phyloP scores from a whole-genome alignment of 2,888 invertebrate genomes.

The Cheilosia vulpina region DNA sequence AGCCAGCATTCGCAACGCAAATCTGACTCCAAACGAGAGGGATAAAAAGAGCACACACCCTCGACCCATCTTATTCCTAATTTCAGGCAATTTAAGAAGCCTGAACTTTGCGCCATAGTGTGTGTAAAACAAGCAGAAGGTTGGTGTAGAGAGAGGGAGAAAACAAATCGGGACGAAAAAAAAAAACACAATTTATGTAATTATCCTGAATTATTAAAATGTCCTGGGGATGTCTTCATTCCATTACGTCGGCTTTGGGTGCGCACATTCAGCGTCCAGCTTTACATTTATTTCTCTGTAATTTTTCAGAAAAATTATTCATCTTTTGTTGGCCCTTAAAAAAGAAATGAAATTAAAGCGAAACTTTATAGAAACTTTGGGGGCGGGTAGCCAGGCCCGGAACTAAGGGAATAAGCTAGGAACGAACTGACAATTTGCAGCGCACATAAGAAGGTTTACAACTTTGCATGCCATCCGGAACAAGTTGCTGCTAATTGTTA shows the following conservation, averaged over 20 bases:
- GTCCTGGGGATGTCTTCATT: conserved; percentile 48
- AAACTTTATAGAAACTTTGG: neutral
- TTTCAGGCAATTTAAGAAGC: conserved; percentile 59
- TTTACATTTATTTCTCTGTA: conserved; percentile 43
- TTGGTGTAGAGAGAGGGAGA: neutral
- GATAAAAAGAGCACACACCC: neutral
- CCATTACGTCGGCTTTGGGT: neutral
- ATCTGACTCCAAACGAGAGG: neutral
- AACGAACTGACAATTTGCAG: conserved; percentile 4
- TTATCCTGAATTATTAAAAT: conserved; percentile 69
- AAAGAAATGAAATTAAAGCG: neutral
- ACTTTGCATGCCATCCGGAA: conserved; percentile 32
- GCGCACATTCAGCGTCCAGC: conserved; percentile 14
- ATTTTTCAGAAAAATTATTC: conserved; percentile 58
- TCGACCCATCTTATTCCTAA: conserved; percentile 42
- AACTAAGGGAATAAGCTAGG: neutral
- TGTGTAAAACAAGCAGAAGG: conserved; percentile 9
- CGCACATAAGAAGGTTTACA: conserved; percentile 8
- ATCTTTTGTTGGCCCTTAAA: conserved; percentile 32
- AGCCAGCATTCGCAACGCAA: neutral
- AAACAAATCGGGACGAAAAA: conserved; percentile 12
- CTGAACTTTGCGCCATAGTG: conserved; percentile 36
- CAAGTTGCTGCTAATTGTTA: conserved; percentile 63
- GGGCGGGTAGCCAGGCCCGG: neutral
- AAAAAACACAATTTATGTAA: conserved; percentile 49